Evolutionary conservation across 2,888 invertebrate genomes (phyloP).

Genomic region (Plemyria rubiginata): DNA sequence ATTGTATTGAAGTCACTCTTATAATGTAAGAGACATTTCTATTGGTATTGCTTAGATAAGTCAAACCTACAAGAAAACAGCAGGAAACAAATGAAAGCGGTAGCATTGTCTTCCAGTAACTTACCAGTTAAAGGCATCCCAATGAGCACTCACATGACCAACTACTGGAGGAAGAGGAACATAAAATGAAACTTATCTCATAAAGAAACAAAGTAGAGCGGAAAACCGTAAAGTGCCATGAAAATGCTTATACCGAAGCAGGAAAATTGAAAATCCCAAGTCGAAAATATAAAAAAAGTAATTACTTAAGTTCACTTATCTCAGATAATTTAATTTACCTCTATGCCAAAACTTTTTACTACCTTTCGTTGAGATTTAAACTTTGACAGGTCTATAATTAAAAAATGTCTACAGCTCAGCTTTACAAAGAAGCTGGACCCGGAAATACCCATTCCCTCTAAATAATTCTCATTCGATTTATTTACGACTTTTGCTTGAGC

Average conservation of each 20-base stretch:
- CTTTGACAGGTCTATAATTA: not conserved
- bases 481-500: too few species aligned
- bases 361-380: not conserved
- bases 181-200: constrained; percentile 29
- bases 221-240: constrained; percentile 2
- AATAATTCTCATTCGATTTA: too few species aligned
- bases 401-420: not conserved
- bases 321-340: too few species aligned
- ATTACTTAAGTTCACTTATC: too few species aligned
- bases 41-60: too few species aligned
- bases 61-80: not conserved
- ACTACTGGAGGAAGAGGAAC: constrained; percentile 8
- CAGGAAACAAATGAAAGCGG: not conserved
- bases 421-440: not conserved
- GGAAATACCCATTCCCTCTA: not conserved
- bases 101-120: not conserved
- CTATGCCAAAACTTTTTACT: too few species aligned
- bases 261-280: not conserved
- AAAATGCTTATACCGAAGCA: not conserved
- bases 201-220: constrained; percentile 24
- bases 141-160: constrained; percentile 12
- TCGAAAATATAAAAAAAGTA: not conserved
- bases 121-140: not conserved
- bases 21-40: too few species aligned
- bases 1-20: too few species aligned